These are phyloP conservation scores for Nasua narica DNA, from an alignment of 2,797 vertebrate species.

Conservation along the genomic window DNA sequence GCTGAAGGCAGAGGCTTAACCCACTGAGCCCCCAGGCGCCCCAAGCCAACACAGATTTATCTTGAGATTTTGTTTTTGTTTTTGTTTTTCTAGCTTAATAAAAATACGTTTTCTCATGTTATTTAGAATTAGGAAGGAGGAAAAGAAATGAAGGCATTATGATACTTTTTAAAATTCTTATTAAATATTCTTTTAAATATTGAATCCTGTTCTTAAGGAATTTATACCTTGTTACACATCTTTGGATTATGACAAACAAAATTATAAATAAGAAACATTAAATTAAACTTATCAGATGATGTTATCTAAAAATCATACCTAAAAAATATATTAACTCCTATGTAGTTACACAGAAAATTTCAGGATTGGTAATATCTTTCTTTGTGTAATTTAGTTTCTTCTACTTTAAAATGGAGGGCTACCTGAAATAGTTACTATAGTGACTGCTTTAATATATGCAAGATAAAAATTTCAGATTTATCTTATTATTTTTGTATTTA, in stretches of 20 bases:
- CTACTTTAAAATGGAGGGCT: neutral
- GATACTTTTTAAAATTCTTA: too few relatives aligned
- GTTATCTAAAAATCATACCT: conserved; percentile 39
- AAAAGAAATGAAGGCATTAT: conserved; percentile 66
- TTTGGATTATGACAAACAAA: conserved; percentile 58
- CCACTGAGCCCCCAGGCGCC: too few relatives aligned
- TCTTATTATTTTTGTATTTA: conserved; percentile 61
- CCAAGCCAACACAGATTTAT: conserved; percentile 74
- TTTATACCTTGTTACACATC: conserved; percentile 58
- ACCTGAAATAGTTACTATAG: neutral
- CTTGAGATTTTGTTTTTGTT: conserved; percentile 69
- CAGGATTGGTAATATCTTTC: neutral
- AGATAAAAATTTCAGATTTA: conserved; percentile 39
- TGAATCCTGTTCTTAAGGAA: conserved; percentile 48
- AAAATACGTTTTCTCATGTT: conserved; percentile 69
- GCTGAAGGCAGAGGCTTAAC: too few relatives aligned
- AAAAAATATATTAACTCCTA: conserved; percentile 36
- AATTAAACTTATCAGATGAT: neutral
- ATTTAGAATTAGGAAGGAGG: conserved; percentile 72
- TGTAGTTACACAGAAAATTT: neutral
- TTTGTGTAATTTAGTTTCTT: conserved; percentile 38
- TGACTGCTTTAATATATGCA: neutral
- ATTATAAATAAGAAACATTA: conserved; percentile 48
- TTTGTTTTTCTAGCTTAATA: conserved; percentile 75
- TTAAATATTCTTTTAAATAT: conserved; percentile 69